Percentiles rank a stretch among this genome's conserved stretches.
Evolutionary conservation across 2,113 vertebrate species (phyloP).

Genomic region (Antennarius striatus): DNA sequence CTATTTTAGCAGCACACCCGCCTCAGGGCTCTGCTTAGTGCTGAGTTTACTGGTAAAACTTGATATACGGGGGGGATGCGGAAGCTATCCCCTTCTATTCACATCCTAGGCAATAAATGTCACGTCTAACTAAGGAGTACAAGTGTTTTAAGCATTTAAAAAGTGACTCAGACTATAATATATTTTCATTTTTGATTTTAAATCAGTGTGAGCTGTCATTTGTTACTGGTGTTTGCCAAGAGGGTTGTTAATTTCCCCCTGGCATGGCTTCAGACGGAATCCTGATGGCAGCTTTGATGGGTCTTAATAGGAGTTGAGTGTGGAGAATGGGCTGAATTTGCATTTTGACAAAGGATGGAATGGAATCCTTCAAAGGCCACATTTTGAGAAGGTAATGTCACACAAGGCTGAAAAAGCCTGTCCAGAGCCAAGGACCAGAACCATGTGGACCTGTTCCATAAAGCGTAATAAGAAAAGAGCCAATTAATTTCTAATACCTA

Average conservation of each 20-base stretch:
- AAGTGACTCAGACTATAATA: conserved; percentile 49
- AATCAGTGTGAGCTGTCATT: conserved; percentile 64
- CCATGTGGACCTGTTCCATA: neutral
- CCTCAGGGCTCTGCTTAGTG: conserved; percentile 21
- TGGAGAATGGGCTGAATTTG: conserved; percentile 56
- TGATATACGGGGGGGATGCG: conserved; percentile 27
- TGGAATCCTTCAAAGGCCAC: conserved; percentile 21
- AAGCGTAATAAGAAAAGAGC: neutral
- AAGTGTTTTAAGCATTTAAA: conserved; percentile 40
- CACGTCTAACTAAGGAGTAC: conserved; percentile 37
- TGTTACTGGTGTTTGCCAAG: conserved; percentile 55
- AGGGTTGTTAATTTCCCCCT: conserved; percentile 60
- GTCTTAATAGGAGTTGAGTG: conserved; percentile 45
- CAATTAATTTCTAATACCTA: too few relatives aligned
- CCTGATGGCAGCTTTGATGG: conserved; percentile 51
- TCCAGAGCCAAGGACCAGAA: neutral
- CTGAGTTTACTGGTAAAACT: conserved; percentile 17
- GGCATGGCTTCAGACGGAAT: conserved; percentile 63
- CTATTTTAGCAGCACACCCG: conserved; percentile 1
- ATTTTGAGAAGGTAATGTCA: neutral
- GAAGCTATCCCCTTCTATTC: conserved; percentile 25
- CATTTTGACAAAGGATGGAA: conserved; percentile 55
- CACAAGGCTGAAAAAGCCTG: neutral
- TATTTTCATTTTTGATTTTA: conserved; percentile 64
- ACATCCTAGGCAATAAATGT: conserved; percentile 41